Evolutionary conservation across 1,140 invertebrate genomes (phyloP), one percentile per base, ranked within the genome.

Genomic region (Gyrodactylus bullatarudis): DNA sequence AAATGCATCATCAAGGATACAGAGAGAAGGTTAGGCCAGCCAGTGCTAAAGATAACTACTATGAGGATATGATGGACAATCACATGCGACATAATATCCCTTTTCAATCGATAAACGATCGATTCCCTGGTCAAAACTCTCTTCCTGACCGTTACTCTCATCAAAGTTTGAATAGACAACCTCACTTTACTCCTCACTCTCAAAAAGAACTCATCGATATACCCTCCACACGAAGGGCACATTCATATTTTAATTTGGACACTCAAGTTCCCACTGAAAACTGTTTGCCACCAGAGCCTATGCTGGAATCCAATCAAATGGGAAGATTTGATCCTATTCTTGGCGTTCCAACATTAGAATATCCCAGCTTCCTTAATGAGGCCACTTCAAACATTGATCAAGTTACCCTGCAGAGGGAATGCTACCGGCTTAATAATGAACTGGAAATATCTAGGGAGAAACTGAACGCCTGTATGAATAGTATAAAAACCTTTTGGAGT

Each of bases 401-500:
- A 8, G n/a, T 54, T 8, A 54, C 34, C 79, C 84, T 95, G 74
- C 91, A 95, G 79, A 85, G 88, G n/a, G 92, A 97, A 81, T 85
- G 95, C 78, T 88, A 87, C n/a, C 89, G 89, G 79, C 84, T 96
- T 68, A 94, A 95, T 81, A 89, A 92, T 78, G 93, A 97, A 78
- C 84, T 96, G 76, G 91, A 97, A 82, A 83, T 92, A 75, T 93
- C 91, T 74, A 95, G 95, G 82, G 91, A 96, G 82, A 97, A 97
- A 81, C 84, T 98, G 75, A 91, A 90, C 78, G 95, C 92, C 78
- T 91, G 88, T 77, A 97, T 97, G 92, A 92, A 96, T 82, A 92
- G 89, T 81, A 97, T 98, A 79, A 98, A 98, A 83, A 96, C 92
- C 19, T 97, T 98, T 83, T 98, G 94, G 94, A 94, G 90, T 80